These are phyloP conservation scores for Galaxias olidus DNA, from an alignment of 2,797 vertebrate species.

Conservation along the genomic window DNA sequence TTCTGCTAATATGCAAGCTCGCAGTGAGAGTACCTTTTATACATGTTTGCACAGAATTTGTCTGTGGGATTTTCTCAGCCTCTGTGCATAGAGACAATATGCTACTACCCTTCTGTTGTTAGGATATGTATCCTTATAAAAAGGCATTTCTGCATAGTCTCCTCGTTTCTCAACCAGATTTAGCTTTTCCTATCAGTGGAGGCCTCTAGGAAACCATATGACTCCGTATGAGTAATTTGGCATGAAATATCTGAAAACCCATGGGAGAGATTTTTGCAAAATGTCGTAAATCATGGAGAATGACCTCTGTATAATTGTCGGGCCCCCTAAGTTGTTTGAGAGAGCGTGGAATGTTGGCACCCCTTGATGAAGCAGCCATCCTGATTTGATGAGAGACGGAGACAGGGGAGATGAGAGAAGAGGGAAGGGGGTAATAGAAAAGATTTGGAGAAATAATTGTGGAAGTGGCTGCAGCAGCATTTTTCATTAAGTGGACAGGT, in stretches of 20 bases:
- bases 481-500: constrained; percentile 19
- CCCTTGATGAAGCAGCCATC: constrained; percentile 53
- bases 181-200: constrained; percentile 49
- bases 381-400: constrained; percentile 55
- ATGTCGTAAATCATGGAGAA: constrained; percentile 66
- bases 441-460: neutral
- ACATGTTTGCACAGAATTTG: no score
- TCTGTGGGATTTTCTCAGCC: no score
- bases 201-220: constrained; percentile 55
- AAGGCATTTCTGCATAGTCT: constrained; percentile 35
- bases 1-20: no score
- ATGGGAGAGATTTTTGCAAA: constrained; percentile 61
- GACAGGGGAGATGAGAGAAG: constrained; percentile 11
- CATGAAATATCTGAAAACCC: constrained; percentile 59
- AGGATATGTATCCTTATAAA: no score
- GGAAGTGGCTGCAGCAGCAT: neutral
- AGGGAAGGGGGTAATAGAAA: constrained; percentile 18
- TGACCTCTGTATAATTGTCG: constrained; percentile 64
- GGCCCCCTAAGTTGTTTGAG: constrained; percentile 49
- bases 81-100: no score
- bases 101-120: no score
- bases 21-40: no score
- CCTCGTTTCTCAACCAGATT: constrained; percentile 50
- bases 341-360: constrained; percentile 54
- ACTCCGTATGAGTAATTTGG: constrained; percentile 67